These are phyloP conservation scores for Craniophora ligustri DNA, from an alignment of 2,888 invertebrate species.

Conservation along the genomic window DNA sequence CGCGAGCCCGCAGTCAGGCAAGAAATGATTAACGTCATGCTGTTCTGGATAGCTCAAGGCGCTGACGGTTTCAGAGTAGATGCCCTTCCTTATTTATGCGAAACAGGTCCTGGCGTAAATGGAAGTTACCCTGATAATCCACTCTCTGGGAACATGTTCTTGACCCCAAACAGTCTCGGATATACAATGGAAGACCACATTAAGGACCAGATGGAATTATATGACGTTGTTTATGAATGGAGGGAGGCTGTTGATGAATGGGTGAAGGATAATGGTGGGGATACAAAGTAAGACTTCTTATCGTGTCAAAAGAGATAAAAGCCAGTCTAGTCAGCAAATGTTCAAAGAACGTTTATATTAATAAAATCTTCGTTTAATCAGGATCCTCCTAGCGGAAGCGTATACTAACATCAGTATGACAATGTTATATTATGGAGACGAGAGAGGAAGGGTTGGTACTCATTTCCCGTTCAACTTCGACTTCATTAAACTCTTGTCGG, in stretches of 20 bases:
- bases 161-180: slow-evolving; percentile 82
- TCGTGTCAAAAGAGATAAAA: no score
- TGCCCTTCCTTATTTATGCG: slow-evolving; percentile 88
- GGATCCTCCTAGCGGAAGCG: slow-evolving; percentile 89
- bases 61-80: slow-evolving; percentile 93
- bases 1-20: slow-evolving; percentile 85
- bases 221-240: slow-evolving; percentile 88
- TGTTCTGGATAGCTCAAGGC: slow-evolving; percentile 93
- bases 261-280: slow-evolving; percentile 66
- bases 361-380: slow-evolving; percentile 48
- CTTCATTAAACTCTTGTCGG: slow-evolving; percentile 85
- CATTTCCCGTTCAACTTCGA: slow-evolving; percentile 91
- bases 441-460: slow-evolving; percentile 76
- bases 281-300: slow-evolving; percentile 71
- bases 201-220: slow-evolving; percentile 87
- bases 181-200: slow-evolving; percentile 89
- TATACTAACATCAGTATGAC: slow-evolving; percentile 87
- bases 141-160: slow-evolving; percentile 70
- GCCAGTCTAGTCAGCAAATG: not conserved
- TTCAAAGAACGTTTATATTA: not conserved
- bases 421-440: slow-evolving; percentile 90
- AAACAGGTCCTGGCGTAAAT: slow-evolving; percentile 75
- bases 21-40: slow-evolving; percentile 88
- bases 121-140: slow-evolving; percentile 83
- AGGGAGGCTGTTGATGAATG: slow-evolving; percentile 85